Evolutionary conservation across 92 coral and sea anemone species (phyloP), one percentile per base, ranked within the genome.

Genomic region (Desmophyllum pertusum): DNA sequence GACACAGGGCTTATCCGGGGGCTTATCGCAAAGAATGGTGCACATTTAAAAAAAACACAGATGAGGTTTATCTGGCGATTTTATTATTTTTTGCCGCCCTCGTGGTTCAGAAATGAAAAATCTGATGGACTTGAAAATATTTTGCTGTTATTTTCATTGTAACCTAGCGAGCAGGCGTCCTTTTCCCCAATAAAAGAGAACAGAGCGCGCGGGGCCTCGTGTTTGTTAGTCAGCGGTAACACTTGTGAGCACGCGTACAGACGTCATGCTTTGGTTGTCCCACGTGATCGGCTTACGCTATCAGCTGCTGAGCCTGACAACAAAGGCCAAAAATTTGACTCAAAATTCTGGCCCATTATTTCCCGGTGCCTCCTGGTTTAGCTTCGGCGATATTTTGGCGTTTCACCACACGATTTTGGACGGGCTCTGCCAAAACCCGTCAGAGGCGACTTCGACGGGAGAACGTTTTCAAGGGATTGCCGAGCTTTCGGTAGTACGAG

Each of bases 271-370:
- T 86, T 88, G 80, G 86, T 80, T 83, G 89, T 85, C 79, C 91
- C 98, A 94, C 98, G 98, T 94, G 98, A 94, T 83, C 86, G 41
- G 89, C 84, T 87, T 89, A 85, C 90, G 91, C 94, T 85, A 89
- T 89, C 89, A 84, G 87, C 87, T 78, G 85, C 86, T 87, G 93
- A 89, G 90, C 90, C 93, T 94, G 95, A 92, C 98, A 94, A 94
- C 98, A 94, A 94, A 93, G 97, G 88, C 93, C 85, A 88, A 85
- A 87, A 89, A 85, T 75, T 90, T 84, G 89, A 86, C 87, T 85
- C 87, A 76, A 89, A 87, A 87, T 80, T 87, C 87, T 85, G 87
- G 81, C 86, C 92, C 93, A 81, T 90, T 90, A 82, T 93, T 91
- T 91, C 91, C 90, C 88, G 96, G 87, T 89, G 84, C 89, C 94